Base-by-base conservation (phyloP, 1,140 invertebrate species). In the Eriocheir sinensis region DNA sequence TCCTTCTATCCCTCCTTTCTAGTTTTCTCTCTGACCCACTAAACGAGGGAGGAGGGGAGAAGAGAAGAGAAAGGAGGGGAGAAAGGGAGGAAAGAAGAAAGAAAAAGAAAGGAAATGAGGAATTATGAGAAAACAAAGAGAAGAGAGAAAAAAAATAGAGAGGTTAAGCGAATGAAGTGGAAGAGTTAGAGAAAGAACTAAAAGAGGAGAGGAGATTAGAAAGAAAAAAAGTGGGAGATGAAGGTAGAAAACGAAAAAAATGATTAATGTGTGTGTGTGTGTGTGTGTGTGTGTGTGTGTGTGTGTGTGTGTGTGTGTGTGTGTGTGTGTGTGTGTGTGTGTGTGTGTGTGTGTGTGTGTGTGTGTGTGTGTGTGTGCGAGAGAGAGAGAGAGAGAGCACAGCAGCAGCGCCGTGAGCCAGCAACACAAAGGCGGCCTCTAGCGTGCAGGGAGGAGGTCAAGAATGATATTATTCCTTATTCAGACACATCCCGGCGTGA, bases 121-220 rank as follows among this genome's bases (percentile, higher is more conserved):
- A 32, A 85, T 15, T 12, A 32, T 21, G 32, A 12, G 85, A 12
- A 36, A 17, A 38, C 27, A 0, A 15, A 15, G 32, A 36, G 36
- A 30, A 72, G 60, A n/a, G 60, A 72, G n/a, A n/a, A n/a, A n/a
- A 72, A 72, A 72, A 15, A 15, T 72, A 72, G 12, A 72, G n/a
- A n/a, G n/a, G n/a, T n/a, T n/a, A n/a, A n/a, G n/a, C n/a, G n/a
- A n/a, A n/a, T n/a, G n/a, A n/a, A n/a, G n/a, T n/a, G n/a, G n/a
- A n/a, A n/a, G n/a, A n/a, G n/a, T n/a, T n/a, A n/a, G n/a, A n/a
- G n/a, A 72, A 15, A n/a, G 60, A 72, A 72, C 60, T 15, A 72
- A n/a, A 72, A 72, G 60, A 72, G 60, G 60, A 72, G 60, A n/a
- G n/a, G 60, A n/a, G n/a, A 72, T 72, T 72, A n/a, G n/a, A 72